phyloP scores from a whole-genome alignment of 2,888 invertebrate genomes.

The Oasisia sp. region DNA sequence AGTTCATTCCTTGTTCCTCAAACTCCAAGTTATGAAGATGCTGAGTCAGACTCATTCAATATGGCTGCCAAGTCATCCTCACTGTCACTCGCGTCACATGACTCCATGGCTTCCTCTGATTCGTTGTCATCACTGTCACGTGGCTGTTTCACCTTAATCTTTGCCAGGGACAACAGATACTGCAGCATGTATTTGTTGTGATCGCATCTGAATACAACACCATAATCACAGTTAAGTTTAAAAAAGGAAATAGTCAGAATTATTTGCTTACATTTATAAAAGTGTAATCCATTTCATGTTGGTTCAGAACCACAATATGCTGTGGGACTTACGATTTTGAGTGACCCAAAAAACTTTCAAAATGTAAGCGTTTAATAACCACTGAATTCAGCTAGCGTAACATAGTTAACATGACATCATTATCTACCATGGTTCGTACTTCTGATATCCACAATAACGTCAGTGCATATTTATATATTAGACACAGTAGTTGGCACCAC shows the following conservation, averaged over 20 bases:
- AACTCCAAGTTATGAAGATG: neutral
- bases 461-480: no score
- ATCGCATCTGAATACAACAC: constrained; percentile 79
- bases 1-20: neutral
- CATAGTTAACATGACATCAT: no score
- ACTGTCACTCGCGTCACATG: neutral
- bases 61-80: constrained; percentile 28
- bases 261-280: neutral
- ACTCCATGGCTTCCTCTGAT: constrained; percentile 32
- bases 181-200: constrained; percentile 87
- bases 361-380: no score
- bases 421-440: no score
- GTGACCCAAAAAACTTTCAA: no score
- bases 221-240: neutral
- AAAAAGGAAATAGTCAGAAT: constrained; percentile 32
- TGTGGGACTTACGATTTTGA: no score
- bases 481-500: no score
- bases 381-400: no score
- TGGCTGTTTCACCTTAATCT: constrained; percentile 50
- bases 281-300: neutral
- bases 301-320: neutral
- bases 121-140: constrained; percentile 17
- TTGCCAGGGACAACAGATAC: constrained; percentile 69
- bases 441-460: no score
- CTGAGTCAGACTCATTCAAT: constrained; percentile 17